These are phyloP conservation scores for Epistrophe grossulariae DNA, from an alignment of 2,888 invertebrate genomes.

Conservation along the genomic window DNA sequence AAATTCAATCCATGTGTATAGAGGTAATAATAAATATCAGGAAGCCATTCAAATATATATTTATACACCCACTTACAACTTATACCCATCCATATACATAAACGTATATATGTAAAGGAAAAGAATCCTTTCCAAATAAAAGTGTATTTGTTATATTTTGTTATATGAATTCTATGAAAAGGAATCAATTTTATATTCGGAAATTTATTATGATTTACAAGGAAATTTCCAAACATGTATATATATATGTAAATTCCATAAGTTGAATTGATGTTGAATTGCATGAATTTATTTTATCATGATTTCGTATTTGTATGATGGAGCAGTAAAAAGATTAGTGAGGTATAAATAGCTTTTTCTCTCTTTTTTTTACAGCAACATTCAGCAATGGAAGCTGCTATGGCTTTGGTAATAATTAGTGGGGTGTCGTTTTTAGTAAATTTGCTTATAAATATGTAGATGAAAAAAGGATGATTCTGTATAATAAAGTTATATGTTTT, in stretches of 20 bases:
- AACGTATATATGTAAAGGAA: too few species aligned
- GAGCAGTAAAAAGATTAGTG: not conserved
- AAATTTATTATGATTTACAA: slow-evolving; percentile 1
- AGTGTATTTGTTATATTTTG: not conserved
- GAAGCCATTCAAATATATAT: not conserved
- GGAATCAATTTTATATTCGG: not conserved
- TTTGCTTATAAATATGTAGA: too few species aligned
- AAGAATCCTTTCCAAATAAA: too few species aligned
- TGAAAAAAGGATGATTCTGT: too few species aligned
- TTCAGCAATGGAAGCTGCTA: too few species aligned
- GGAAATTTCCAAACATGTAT: not conserved
- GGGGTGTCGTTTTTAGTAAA: too few species aligned
- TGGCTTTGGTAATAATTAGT: too few species aligned
- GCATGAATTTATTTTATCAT: not conserved
- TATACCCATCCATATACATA: not conserved
- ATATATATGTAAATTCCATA: not conserved
- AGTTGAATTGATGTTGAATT: not conserved
- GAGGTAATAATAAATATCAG: not conserved
- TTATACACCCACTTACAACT: not conserved
- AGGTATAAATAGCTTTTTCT: too few species aligned
- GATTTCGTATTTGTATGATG: not conserved
- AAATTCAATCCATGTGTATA: not conserved
- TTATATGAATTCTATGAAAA: not conserved
- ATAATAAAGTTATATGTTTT: too few species aligned
- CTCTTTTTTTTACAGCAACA: not conserved